Base-by-base conservation (phyloP, 2,888 invertebrate genomes). In the Halictus ligatus region DNA sequence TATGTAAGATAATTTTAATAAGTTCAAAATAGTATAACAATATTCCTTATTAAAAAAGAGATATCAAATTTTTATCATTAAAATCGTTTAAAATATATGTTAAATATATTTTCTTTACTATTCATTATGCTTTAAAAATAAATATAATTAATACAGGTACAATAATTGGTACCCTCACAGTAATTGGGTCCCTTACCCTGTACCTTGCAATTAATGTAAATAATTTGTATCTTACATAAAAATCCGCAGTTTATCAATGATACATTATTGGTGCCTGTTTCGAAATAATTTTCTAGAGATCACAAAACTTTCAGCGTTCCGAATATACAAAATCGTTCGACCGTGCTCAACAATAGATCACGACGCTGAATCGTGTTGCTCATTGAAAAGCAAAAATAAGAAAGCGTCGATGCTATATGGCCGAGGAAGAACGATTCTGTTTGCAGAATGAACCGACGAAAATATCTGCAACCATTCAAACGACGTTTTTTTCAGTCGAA, bases 401-500 rank as follows among this genome's bases (percentile, higher is more conserved):
- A 71, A 69, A 69, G 18, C 25, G 29, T n/a, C 21, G 35, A 10
- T 18, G 25, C 15, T 35, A 46, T 48, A 50, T 13, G 40, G 5
- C 15, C 8, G 5, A 10, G n/a, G 54, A 69, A 72, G 35, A 54
- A 69, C n/a, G 50, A 48, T 73, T 64, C n/a, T 21, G 40, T 74
- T 35, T 29, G 54, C 1, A 76, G 69, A 75, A 48, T 46, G 25
- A 71, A 35, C 40, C 40, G 46, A 79, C 79, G 50, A 81, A 86
- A 77, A 86, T 78, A 81, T 50, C 54, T 46, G 72, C 25, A 35
- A 76, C 43, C 43, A 71, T 77, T 78, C 54, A 46, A 46, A 46
- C n/a, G 13, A 15, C 60, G 54, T 74, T 54, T 54, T 82, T 86
- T 80, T 76, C 60, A 48, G 67, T 60, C 43, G 40, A 67, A 60